A percentile compares a stretch with the other conserved stretches of the same genome.
These are phyloP conservation scores for Drosophila kuntzei DNA, from an alignment of 2,888 invertebrate species.

Conservation along the genomic window DNA sequence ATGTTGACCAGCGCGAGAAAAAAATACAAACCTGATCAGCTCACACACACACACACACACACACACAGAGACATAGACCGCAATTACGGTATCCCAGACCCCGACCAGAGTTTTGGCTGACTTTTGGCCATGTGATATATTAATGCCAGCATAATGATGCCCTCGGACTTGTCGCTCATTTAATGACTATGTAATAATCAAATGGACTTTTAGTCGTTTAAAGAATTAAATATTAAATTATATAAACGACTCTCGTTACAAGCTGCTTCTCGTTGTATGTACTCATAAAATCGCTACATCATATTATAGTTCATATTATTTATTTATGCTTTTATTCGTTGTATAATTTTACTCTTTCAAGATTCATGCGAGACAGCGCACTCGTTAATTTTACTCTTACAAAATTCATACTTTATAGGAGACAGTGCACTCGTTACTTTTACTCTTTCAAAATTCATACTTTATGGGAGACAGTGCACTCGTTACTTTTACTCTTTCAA, in stretches of 20 bases:
- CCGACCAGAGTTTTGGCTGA: slow-evolving; percentile 39
- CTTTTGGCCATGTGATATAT: slow-evolving; percentile 78
- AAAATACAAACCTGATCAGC: slow-evolving; percentile 37
- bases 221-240: slow-evolving; percentile 14
- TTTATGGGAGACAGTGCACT: no score
- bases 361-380: no score
- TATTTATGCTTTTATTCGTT: not conserved
- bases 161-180: slow-evolving; percentile 66
- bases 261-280: not conserved
- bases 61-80: slow-evolving; percentile 39
- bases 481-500: no score
- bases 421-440: not conserved
- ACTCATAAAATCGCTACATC: not conserved
- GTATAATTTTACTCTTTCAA: not conserved
- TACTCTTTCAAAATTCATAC: no score
- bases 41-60: slow-evolving; percentile 30
- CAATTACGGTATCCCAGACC: slow-evolving; percentile 61
- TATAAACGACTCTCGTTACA: not conserved
- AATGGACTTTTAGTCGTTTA: slow-evolving; percentile 35
- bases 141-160: slow-evolving; percentile 71
- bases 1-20: slow-evolving; percentile 68
- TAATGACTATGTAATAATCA: slow-evolving; percentile 53
- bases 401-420: not conserved
- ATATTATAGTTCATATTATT: not conserved
- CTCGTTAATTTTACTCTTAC: not conserved